phyloP scores from a whole-genome alignment of 2,113 vertebrate genomes.

The Tupaia tana region DNA sequence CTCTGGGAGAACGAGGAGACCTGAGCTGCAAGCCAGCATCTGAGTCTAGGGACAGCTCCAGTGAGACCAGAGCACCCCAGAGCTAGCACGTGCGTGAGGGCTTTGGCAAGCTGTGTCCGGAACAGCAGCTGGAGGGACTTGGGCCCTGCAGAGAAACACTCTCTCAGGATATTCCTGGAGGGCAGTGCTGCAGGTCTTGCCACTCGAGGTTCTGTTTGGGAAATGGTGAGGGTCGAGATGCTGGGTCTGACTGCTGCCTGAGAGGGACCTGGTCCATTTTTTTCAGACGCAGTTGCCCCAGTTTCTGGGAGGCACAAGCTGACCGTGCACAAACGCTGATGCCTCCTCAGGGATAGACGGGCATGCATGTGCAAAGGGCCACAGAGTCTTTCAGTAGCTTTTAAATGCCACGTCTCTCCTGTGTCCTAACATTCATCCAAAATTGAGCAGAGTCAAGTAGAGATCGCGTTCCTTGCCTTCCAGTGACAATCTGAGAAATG shows the following conservation, averaged over 20 bases:
- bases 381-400: background rate
- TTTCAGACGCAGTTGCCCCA: background rate
- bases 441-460: background rate
- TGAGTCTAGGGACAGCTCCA: background rate
- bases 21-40: too few species aligned
- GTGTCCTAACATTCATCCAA: background rate
- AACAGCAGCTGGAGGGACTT: fast-evolving
- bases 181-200: background rate
- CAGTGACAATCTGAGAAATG: background rate
- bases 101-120: background rate
- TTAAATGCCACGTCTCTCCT: background rate
- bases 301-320: background rate
- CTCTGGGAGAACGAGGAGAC: background rate
- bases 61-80: background rate
- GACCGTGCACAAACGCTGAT: fast-evolving
- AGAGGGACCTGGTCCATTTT: too few species aligned
- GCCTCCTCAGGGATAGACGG: too few species aligned
- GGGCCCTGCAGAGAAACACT: background rate
- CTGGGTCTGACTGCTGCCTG: background rate
- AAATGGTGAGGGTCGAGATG: too few species aligned
- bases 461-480: background rate
- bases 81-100: fast-evolving
- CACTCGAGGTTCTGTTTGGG: background rate
- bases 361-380: background rate
- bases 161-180: too few species aligned